Evolutionary conservation across 2,888 invertebrate genomes (phyloP).

Genomic region (Leucophora obtusa): DNA sequence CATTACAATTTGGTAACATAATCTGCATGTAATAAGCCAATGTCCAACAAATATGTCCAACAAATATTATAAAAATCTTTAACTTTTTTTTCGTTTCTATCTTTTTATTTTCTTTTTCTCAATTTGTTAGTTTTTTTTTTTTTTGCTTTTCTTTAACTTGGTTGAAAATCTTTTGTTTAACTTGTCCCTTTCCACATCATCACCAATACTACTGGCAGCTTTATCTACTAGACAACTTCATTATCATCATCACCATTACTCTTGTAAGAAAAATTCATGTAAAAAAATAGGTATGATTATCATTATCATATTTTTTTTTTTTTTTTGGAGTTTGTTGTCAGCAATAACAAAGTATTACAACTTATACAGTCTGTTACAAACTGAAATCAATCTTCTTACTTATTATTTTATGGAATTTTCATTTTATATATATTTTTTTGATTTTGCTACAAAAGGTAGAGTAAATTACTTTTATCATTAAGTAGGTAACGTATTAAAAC

Average conservation of each 20-base stretch:
- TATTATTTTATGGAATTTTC: constrained; percentile 6
- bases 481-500: too few species aligned
- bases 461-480: neutral
- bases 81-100: neutral
- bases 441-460: neutral
- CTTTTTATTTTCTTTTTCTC: neutral
- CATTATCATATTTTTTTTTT: neutral
- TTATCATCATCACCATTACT: neutral
- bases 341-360: constrained; percentile 45
- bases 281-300: constrained; percentile 10
- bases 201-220: constrained; percentile 4
- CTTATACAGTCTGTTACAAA: constrained; percentile 31
- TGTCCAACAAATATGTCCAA: constrained; percentile 56
- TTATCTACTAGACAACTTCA: neutral
- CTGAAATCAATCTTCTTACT: constrained; percentile 51
- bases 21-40: constrained; percentile 63
- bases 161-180: constrained; percentile 42
- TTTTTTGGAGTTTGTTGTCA: constrained; percentile 36
- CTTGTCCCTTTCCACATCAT: constrained; percentile 49
- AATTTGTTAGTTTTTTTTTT: constrained; percentile 2
- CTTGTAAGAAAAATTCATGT: neutral
- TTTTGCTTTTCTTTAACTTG: neutral
- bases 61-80: constrained; percentile 37
- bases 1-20: constrained; percentile 59
- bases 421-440: constrained; percentile 8